phyloP scores from a whole-genome alignment of 1,140 invertebrate species.

The Zaprionus inermis region DNA sequence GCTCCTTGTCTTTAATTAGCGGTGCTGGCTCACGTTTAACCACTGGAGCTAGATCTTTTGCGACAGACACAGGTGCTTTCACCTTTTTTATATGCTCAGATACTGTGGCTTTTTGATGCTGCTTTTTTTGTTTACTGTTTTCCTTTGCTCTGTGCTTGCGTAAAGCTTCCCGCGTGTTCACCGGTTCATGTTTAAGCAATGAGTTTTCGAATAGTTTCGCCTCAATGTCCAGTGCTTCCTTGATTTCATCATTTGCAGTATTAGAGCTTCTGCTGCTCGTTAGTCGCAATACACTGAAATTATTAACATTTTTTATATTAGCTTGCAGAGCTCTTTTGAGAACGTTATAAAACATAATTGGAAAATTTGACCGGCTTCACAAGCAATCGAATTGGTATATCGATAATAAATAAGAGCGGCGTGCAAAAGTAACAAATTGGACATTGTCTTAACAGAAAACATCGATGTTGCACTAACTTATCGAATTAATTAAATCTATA shows the following conservation, averaged over 20 bases:
- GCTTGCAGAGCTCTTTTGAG: conserved; percentile 48
- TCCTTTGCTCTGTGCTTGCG: conserved; percentile 55
- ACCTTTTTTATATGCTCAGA: neutral
- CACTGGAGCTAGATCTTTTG: neutral
- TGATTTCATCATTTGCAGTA: conserved; percentile 47
- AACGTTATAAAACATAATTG: conserved; percentile 63
- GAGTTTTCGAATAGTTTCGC: conserved; percentile 75
- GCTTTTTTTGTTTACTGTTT: conserved; percentile 30
- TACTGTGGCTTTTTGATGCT: neutral
- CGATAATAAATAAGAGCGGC: neutral
- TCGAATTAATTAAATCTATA: neutral
- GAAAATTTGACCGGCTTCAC: conserved; percentile 14
- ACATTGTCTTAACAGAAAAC: neutral
- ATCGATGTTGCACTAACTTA: neutral
- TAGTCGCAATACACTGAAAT: conserved; percentile 25
- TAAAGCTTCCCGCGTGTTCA: conserved; percentile 67
- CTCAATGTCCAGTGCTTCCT: conserved; percentile 68
- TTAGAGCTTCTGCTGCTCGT: conserved; percentile 39
- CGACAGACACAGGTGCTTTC: neutral
- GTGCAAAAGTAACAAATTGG: neutral
- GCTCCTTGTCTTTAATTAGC: conserved; percentile 60
- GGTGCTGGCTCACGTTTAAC: conserved; percentile 2
- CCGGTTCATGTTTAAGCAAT: conserved; percentile 54
- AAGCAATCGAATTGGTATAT: conserved; percentile 14
- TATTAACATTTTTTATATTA: conserved; percentile 39